Conservation (phyloP, 1,140 invertebrate genomes). For the Drosophila navojoa region DNA sequence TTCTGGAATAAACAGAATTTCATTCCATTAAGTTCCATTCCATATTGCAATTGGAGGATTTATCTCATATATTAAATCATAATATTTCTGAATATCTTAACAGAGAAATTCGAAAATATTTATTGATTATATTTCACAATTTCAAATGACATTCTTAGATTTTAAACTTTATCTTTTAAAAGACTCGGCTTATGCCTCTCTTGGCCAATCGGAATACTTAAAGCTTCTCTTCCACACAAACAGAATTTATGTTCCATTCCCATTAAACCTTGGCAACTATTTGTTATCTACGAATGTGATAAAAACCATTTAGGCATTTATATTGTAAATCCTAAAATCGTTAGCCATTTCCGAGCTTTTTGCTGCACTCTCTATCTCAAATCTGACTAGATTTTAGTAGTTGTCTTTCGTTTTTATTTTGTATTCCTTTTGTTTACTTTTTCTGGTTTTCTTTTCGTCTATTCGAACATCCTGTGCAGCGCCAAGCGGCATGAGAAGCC, state of each 20-base stretch:
- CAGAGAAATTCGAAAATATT: too few species aligned
- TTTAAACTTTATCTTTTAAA: too few species aligned
- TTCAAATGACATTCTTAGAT: too few species aligned
- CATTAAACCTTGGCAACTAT: background rate
- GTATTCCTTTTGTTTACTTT: background rate
- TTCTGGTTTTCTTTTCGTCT: background rate
- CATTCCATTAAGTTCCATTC: too few species aligned
- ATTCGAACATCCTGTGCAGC: background rate
- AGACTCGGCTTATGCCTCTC: too few species aligned
- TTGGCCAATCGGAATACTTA: too few species aligned
- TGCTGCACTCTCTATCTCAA: background rate
- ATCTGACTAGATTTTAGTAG: background rate
- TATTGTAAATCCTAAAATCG: background rate
- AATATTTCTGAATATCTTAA: too few species aligned
- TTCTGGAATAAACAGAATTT: too few species aligned
- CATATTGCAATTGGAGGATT: too few species aligned
- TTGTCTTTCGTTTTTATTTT: background rate
- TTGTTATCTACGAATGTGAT: background rate
- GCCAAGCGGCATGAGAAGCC: constrained; percentile 20
- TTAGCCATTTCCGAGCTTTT: background rate
- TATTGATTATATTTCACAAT: too few species aligned
- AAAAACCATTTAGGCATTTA: background rate
- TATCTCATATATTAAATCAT: too few species aligned
- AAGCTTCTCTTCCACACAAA: too few species aligned
- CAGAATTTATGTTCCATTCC: background rate